phyloP scores from a whole-genome alignment of 2,888 invertebrate genomes.

The Melanargia galathea region DNA sequence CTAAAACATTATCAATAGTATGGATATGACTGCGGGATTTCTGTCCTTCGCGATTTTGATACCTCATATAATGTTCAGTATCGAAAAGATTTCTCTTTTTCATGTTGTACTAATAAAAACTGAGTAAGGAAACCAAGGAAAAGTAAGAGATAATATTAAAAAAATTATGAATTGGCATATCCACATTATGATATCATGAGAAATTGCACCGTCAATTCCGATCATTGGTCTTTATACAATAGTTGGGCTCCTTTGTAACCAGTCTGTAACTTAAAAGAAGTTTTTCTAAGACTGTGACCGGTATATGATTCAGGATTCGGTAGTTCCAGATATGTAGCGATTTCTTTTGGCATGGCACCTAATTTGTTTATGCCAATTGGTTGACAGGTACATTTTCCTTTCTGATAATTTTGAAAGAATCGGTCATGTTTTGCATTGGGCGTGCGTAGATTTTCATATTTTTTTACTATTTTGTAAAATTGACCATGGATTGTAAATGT shows the following conservation, averaged over 20 bases:
- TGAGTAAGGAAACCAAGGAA: no score
- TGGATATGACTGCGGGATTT: no score
- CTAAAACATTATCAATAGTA: no score
- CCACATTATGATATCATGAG: no score
- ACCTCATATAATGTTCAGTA: no score
- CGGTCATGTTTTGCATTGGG: conserved; percentile 3
- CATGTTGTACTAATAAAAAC: no score
- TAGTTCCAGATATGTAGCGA: conserved; percentile 10
- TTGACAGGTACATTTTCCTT: conserved; percentile 15
- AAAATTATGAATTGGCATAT: no score
- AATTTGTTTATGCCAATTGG: conserved; percentile 15
- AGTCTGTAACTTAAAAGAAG: background rate
- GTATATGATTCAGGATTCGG: background rate
- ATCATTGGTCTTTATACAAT: background rate
- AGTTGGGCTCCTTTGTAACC: conserved; percentile 4
- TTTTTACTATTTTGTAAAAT: conserved; percentile 14
- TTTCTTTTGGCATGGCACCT: background rate
- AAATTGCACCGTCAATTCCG: no score
- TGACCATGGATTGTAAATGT: conserved; percentile 16
- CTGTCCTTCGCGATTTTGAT: no score
- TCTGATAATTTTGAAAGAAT: conserved; percentile 17
- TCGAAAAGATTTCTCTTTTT: no score
- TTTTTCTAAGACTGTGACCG: conserved; percentile 6
- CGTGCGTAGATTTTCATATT: conserved; percentile 8
- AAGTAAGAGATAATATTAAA: no score